Conservation (phyloP, 2,888 invertebrate genomes). For the Acanthococcus lagerstroemiae region DNA sequence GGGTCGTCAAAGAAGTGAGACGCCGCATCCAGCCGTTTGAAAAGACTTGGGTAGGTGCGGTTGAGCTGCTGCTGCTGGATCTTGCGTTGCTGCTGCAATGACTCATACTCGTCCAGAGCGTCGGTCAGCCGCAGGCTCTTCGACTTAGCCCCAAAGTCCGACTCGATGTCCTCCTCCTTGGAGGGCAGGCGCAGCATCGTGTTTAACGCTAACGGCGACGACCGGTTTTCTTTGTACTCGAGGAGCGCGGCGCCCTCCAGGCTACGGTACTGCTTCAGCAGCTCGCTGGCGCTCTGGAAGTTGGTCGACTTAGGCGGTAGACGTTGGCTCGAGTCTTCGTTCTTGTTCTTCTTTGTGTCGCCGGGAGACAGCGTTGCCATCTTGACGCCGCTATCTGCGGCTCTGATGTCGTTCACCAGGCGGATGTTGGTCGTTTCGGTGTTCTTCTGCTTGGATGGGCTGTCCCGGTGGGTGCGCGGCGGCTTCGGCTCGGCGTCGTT, state of each 20-base stretch:
- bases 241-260: too few relatives aligned
- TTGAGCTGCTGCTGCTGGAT: neutral
- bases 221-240: neutral
- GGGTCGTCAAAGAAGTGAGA: too few relatives aligned
- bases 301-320: neutral
- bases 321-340: neutral
- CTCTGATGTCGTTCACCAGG: conserved; percentile 18
- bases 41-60: neutral
- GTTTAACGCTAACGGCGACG: neutral
- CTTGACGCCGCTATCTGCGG: neutral
- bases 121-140: neutral
- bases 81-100: neutral
- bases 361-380: neutral
- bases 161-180: neutral
- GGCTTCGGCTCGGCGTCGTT: conserved; percentile 10
- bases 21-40: neutral
- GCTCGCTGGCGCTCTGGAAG: too few relatives aligned
- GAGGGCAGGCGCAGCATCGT: neutral
- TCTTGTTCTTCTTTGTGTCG: neutral
- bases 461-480: neutral
- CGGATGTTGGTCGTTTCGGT: neutral
- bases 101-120: too few relatives aligned
- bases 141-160: neutral
- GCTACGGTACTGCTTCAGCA: too few relatives aligned
- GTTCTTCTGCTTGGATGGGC: conserved; percentile 14